Evolutionary conservation across 2,888 invertebrate species (phyloP).

Genomic region (Doris montereyensis): DNA sequence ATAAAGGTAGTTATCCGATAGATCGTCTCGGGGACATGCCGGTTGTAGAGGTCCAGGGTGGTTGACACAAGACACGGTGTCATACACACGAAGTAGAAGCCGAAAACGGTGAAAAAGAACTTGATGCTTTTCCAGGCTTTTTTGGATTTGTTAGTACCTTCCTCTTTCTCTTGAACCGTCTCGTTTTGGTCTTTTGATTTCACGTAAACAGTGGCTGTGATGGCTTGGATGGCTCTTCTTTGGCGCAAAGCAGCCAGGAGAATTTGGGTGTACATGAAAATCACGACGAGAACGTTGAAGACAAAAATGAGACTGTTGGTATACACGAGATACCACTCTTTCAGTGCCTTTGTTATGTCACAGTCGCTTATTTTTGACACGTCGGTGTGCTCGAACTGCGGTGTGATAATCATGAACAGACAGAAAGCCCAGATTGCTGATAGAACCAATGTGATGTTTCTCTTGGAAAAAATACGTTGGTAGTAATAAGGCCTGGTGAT

Average conservation of each 20-base stretch:
- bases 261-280: constrained; percentile 30
- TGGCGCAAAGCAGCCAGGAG: constrained; percentile 28
- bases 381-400: constrained; percentile 21
- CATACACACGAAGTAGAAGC: constrained; percentile 1
- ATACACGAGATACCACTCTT: constrained; percentile 30
- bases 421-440: constrained; percentile 5
- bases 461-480: neutral
- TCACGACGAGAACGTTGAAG: neutral
- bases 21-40: neutral
- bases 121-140: neutral
- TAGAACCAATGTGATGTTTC: constrained; percentile 13
- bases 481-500: constrained; percentile 37
- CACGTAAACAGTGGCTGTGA: neutral
- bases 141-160: neutral
- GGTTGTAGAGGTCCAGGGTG: neutral
- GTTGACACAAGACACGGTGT: neutral
- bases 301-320: neutral
- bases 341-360: constrained; percentile 27
- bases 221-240: constrained; percentile 20
- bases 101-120: constrained; percentile 19
- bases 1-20: neutral
- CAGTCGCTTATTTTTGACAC: constrained; percentile 8
- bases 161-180: neutral
- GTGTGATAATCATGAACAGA: neutral
- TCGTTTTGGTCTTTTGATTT: neutral